Conservation (phyloP, 2,888 invertebrate species). For the Lasioglossum zephyrum region DNA sequence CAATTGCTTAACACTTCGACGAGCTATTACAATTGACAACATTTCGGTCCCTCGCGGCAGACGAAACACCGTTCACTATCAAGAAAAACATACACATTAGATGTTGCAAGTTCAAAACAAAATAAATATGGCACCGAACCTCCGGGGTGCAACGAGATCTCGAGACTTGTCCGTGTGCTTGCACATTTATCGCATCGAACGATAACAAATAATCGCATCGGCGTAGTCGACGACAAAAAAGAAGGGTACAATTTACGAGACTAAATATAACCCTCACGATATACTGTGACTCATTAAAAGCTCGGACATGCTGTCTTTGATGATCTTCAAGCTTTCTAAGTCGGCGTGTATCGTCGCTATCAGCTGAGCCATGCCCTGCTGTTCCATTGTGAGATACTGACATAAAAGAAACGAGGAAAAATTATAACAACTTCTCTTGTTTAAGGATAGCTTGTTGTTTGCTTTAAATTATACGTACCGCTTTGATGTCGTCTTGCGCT, state of each 20-base stretch:
- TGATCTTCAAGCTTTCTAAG: slow-evolving; percentile 90
- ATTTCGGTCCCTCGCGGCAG: neutral
- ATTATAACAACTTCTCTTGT: neutral
- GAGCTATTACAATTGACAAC: slow-evolving; percentile 16
- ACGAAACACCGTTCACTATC: neutral
- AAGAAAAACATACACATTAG: neutral
- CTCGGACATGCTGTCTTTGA: slow-evolving; percentile 91
- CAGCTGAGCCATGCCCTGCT: slow-evolving; percentile 94
- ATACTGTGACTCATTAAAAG: slow-evolving; percentile 77
- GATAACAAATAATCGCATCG: neutral
- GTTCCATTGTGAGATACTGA: slow-evolving; percentile 93
- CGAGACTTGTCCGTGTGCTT: neutral
- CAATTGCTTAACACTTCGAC: neutral
- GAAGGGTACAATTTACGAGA: slow-evolving; percentile 38
- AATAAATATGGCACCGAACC: slow-evolving; percentile 56
- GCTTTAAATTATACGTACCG: slow-evolving; percentile 80
- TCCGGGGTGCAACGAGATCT: slow-evolving; percentile 23
- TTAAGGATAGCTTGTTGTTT: neutral
- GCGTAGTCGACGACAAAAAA: slow-evolving; percentile 7
- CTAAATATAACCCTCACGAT: slow-evolving; percentile 72
- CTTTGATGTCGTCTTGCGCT: slow-evolving; percentile 87
- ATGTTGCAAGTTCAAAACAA: neutral
- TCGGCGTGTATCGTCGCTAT: slow-evolving; percentile 93
- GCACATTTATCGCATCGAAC: slow-evolving; percentile 13
- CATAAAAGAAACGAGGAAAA: slow-evolving; percentile 38